Base-by-base conservation (phyloP, 2,113 vertebrate genomes). In the Anseranas semipalmata region DNA sequence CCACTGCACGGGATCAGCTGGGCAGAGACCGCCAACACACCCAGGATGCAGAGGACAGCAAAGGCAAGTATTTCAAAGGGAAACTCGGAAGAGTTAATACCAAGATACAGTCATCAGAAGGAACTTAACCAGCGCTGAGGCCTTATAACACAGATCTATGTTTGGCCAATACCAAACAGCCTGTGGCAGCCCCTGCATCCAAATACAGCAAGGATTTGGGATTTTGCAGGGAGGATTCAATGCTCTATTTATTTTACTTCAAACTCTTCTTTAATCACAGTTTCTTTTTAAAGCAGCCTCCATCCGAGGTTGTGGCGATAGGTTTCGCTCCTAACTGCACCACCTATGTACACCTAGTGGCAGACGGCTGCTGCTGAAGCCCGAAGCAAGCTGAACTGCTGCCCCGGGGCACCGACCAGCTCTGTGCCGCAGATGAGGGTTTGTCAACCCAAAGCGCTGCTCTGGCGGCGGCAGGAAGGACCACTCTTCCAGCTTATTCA, bases 61-160 rank as follows among this genome's bases (percentile, higher is more conserved):
- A n/a, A 3, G 7, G 22, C 7, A 20, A 28, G 24, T 5, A 12
- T 18, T 86, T 62, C 56, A 60, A 35, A 75, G 25, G 33, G 46
- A 16, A 71, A 45, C 21, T 81, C 59, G 1, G n/a, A 52, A 28
- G 4, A 62, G 50, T 62, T 37, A 53, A n/a, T 11, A 58, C 20
- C 41, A 53, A 80, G 60, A 43, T 15, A 0, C 4, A 66, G n/a
- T 4, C 32, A 7, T 33, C 21, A 12, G 3, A 13, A 20, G 2
- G 12, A 35, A 56, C 20, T 24, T 25, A 17, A 68, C 9, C 75
- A 70, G 22, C 9, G 9, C 25, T 67, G 17, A 76, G 24, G 45
- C 11, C 30, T 53, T 50, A 1, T 17, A 53, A 43, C 0, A 65
- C 16, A 46, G 35, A n/a, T 12, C 20, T 60, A 24, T 0, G 0